Evolutionary conservation across 2,797 vertebrate genomes (phyloP), one percentile per base, ranked within the genome.

Genomic region (Sylvia borin): DNA sequence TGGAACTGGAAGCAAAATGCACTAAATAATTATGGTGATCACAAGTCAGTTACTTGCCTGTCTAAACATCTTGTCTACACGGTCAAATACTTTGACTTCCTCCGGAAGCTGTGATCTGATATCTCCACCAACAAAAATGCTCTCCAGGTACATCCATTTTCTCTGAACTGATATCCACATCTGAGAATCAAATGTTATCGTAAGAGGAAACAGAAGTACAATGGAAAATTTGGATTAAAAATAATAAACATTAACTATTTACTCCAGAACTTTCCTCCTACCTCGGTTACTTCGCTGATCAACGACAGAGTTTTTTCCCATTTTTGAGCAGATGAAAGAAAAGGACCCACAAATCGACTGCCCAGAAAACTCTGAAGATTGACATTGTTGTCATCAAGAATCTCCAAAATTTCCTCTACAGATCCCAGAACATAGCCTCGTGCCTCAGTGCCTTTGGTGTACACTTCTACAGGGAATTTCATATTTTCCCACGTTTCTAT

Each of bases 81-180:
- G 97, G 88, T 99, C 99, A 96, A 99, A 99, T 92, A 99, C 99
- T 95, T 99, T 98, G 4, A 99, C 99, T 97, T 99, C 99, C 10
- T 99, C 98, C 0, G 99, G 98, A 90, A 99, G 98, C 82, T 99
- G 99, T 8, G 98, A 98, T 79, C 98, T 95, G 96, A 99, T 99
- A 92, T 99, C 99, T 66, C 98, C 99, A n/a, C 98, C 98, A 20
- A 99, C 98, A 94, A 99, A 99, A 88, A 99, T 99, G 96, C 98
- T 99, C 95, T 99, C 99, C 67, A 99, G 96, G 92, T 99, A 99
- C 98, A 99, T 99, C 99, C 99, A 99, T 97, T 99, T 99, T 17
- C 99, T 98, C 96, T 99, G 99, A 45, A 99, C 99, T 36, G 98
- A 91, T 98, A 99, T 96, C 99, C 99, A 99, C 54, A 99, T 98